A percentile compares a stretch with the other conserved stretches of the same genome.
These are phyloP conservation scores for Aurelia aurita DNA, from an alignment of 30 jellyfish, hydroid and myxozoan genomes.

Conservation along the genomic window DNA sequence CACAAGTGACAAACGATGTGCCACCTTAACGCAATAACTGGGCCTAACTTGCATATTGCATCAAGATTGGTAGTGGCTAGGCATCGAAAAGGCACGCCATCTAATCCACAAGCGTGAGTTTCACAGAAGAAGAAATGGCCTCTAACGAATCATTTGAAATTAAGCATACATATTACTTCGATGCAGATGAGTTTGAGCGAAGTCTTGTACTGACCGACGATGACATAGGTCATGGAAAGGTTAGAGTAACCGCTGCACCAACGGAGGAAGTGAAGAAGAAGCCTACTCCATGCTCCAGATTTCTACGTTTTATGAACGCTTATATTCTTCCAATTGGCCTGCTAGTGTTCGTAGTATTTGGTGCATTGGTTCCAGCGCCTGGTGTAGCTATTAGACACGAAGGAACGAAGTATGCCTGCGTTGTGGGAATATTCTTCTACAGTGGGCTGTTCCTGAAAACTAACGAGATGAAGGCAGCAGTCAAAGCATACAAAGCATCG, in stretches of 20 bases:
- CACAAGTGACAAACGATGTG: too few relatives aligned
- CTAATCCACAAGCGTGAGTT: not conserved
- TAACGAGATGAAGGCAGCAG: constrained; percentile 86
- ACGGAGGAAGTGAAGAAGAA: constrained; percentile 31
- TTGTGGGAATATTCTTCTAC: constrained; percentile 80
- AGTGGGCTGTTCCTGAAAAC: constrained; percentile 93
- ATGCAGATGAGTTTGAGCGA: constrained; percentile 58
- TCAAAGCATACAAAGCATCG: constrained; percentile 83
- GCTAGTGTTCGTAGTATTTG: constrained; percentile 74
- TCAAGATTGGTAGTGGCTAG: too few relatives aligned
- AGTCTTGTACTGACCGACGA: constrained; percentile 66
- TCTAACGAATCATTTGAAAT: constrained; percentile 40
- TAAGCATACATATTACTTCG: constrained; percentile 61
- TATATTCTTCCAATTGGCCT: constrained; percentile 86
- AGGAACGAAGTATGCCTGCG: constrained; percentile 83
- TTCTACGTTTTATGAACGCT: constrained; percentile 46
- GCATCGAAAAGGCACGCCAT: too few relatives aligned
- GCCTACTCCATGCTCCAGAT: constrained; percentile 52
- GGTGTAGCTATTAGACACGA: constrained; percentile 82
- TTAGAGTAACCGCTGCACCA: not conserved
- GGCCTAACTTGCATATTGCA: too few relatives aligned
- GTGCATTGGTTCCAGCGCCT: constrained; percentile 87
- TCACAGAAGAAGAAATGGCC: not conserved
- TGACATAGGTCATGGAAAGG: constrained; percentile 67
- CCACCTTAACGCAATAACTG: too few relatives aligned